Evolutionary conservation across 2,888 invertebrate species (phyloP).

Genomic region (Perdita meconis): DNA sequence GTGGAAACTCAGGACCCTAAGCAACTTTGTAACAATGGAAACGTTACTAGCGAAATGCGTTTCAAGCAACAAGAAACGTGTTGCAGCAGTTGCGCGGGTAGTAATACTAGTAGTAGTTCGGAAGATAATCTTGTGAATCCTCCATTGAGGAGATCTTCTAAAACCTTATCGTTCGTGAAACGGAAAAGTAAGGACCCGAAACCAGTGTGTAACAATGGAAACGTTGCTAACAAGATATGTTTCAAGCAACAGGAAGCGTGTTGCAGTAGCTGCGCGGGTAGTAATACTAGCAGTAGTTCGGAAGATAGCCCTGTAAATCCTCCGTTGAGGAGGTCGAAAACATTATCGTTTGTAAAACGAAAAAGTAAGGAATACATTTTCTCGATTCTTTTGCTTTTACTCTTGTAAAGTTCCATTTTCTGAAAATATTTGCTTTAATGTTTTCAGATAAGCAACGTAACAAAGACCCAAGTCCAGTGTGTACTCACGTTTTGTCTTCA

Average conservation of each 20-base stretch:
- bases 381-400: background rate
- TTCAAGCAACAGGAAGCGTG: slow-evolving; percentile 74
- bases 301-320: slow-evolving; percentile 82
- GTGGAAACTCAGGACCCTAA: slow-evolving; percentile 79
- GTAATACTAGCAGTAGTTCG: slow-evolving; percentile 81
- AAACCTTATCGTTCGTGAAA: slow-evolving; percentile 82
- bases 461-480: slow-evolving; percentile 80
- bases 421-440: background rate
- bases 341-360: slow-evolving; percentile 81
- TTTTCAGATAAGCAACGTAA: slow-evolving; percentile 78
- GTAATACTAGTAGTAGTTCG: slow-evolving; percentile 81
- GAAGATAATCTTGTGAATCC: slow-evolving; percentile 82
- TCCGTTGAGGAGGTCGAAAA: slow-evolving; percentile 80
- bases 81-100: slow-evolving; percentile 78
- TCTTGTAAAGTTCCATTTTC: background rate
- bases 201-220: slow-evolving; percentile 79
- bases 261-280: slow-evolving; percentile 78
- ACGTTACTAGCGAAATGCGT: slow-evolving; percentile 73
- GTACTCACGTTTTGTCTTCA: slow-evolving; percentile 81
- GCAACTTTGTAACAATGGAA: slow-evolving; percentile 79
- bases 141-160: slow-evolving; percentile 80
- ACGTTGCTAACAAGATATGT: slow-evolving; percentile 72
- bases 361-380: slow-evolving; percentile 73
- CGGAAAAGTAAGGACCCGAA: slow-evolving; percentile 80
- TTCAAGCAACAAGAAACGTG: slow-evolving; percentile 74